These are phyloP conservation scores for Sebastolobus alascanus DNA, from an alignment of 2,797 vertebrate species.

Conservation along the genomic window DNA sequence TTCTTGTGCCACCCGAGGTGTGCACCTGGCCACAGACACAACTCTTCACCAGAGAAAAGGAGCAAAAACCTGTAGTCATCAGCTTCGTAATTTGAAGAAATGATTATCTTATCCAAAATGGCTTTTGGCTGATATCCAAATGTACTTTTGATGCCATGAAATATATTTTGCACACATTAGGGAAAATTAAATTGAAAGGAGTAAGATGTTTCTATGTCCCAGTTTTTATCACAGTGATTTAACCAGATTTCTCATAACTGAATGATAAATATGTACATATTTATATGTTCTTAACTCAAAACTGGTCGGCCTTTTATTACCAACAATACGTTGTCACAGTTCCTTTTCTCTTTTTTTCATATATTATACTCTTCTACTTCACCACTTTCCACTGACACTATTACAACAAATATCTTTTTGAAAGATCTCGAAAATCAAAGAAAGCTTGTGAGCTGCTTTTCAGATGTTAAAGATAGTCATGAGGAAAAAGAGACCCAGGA, in stretches of 20 bases:
- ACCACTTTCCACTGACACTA: background rate
- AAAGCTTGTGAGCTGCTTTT: slow-evolving; percentile 8
- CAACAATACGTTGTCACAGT: background rate
- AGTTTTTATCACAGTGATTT: background rate
- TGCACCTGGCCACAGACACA: slow-evolving; percentile 24
- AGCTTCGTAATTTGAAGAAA: background rate
- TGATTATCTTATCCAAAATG: slow-evolving; percentile 10
- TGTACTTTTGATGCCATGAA: background rate
- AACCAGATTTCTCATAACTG: background rate
- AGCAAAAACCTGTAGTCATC: background rate
- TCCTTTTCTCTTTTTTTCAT: background rate
- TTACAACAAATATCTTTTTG: slow-evolving; percentile 22
- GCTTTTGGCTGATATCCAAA: background rate
- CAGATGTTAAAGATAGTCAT: slow-evolving; percentile 27
- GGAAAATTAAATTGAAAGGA: background rate
- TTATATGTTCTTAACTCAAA: background rate
- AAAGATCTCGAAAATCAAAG: slow-evolving; percentile 23
- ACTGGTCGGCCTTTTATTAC: background rate
- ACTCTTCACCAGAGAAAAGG: background rate
- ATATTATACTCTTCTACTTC: background rate
- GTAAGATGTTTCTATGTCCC: background rate
- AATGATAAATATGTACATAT: background rate
- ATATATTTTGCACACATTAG: slow-evolving; percentile 10
- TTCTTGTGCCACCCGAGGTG: slow-evolving; percentile 37
- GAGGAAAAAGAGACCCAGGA: slow-evolving; percentile 12